Evolutionary conservation across 2,888 invertebrate genomes (phyloP).

Genomic region (Agapostemon virescens): DNA sequence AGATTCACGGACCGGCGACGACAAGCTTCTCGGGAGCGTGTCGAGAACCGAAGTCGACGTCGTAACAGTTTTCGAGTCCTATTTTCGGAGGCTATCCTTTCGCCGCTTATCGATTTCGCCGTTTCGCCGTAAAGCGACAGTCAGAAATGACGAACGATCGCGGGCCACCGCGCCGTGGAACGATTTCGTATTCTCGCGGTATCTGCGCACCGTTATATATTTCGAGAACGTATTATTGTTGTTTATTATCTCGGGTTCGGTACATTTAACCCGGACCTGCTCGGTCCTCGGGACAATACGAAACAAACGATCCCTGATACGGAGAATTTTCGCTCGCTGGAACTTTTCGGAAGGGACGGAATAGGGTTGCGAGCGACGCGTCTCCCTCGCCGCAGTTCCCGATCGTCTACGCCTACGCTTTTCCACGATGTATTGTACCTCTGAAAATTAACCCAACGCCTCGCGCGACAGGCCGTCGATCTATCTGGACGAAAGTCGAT

Average conservation of each 20-base stretch:
- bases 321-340: conserved; percentile 59
- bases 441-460: not conserved
- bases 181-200: conserved; percentile 70
- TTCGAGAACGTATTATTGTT: conserved; percentile 75
- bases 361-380: conserved; percentile 29
- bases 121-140: conserved; percentile 40
- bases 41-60: not conserved
- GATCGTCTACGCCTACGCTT: not conserved
- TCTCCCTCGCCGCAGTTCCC: not conserved
- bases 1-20: not conserved
- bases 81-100: conserved; percentile 28
- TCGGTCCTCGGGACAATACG: conserved; percentile 57
- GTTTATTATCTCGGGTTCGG: conserved; percentile 76
- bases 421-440: not conserved
- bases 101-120: conserved; percentile 65
- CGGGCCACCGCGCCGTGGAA: conserved; percentile 57
- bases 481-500: not conserved
- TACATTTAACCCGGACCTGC: conserved; percentile 77
- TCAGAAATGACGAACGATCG: conserved; percentile 70
- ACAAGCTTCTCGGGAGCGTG: not conserved
- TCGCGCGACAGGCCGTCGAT: not conserved
- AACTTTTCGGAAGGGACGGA: conserved; percentile 40
- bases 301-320: conserved; percentile 48
- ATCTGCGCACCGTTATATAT: conserved; percentile 73
- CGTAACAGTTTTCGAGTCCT: not conserved